Percentiles rank a stretch among this genome's conserved stretches.
Evolutionary conservation across 2,113 vertebrate genomes (phyloP).

Genomic region (Sylvicapra grimmia): DNA sequence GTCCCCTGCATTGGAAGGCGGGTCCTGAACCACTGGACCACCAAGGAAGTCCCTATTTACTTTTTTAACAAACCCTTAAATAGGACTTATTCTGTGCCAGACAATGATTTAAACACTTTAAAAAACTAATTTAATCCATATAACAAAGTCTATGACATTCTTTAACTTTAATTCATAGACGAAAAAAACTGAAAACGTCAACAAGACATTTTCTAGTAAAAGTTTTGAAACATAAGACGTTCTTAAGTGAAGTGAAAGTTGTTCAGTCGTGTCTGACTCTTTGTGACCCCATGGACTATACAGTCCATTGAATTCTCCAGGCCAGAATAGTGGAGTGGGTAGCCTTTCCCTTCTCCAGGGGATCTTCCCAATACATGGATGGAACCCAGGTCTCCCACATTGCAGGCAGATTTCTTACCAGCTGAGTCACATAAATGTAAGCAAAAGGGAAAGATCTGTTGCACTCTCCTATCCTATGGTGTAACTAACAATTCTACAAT

Average conservation of each 20-base stretch:
- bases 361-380: background rate
- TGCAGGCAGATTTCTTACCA: background rate
- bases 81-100: background rate
- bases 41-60: background rate
- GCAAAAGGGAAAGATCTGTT: background rate
- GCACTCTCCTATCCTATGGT: background rate
- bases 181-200: background rate
- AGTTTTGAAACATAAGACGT: constrained; percentile 27
- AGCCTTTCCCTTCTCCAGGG: background rate
- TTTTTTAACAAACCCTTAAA: background rate
- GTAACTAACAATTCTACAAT: background rate
- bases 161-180: background rate
- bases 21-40: background rate
- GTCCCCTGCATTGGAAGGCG: background rate
- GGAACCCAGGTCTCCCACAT: background rate
- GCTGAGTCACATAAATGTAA: background rate
- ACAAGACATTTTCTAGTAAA: background rate
- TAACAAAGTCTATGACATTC: background rate
- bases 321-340: background rate
- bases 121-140: background rate
- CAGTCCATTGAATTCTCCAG: background rate
- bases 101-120: background rate
- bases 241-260: background rate
- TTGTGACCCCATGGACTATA: background rate
- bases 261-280: background rate